Base-by-base conservation (phyloP, 2,888 invertebrate genomes). In the Anarsia innoxiella region DNA sequence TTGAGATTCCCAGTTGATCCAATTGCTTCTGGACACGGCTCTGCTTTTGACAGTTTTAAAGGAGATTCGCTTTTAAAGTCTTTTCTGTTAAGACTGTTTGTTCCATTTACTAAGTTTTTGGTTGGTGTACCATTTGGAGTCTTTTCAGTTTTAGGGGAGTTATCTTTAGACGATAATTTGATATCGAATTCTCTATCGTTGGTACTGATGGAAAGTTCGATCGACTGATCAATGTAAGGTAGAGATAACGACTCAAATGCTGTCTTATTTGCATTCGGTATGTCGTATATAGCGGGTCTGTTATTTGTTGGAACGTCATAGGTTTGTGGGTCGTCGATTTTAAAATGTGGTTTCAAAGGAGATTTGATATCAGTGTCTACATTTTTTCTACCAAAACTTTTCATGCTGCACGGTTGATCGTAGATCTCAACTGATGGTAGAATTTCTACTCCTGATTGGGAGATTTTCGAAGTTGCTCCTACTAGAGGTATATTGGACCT, bases 161-260 rank as follows among this genome's bases (percentile, higher is more conserved):
- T 67, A 1, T 80, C 79, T 69, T 80, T 82, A 1, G 80, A 70
- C 11, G 72, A 66, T 30, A 84, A 47, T 64, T 84, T 82, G 1
- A 62, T 78, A 69, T 84, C 83, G 46, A 83, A 84, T 51, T 84
- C 83, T 70, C 83, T 79, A 70, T 83, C 83, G 56, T 80, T 80
- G n/a, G 74, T 66, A 12, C 78, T 63, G 56, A 80, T 80, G 66
- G 80, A 79, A 46, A 80, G 69, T 37, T 84, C 84, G 58, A 83
- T 78, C 14, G 83, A 83, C 60, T 83, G 83, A 44, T 84, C 84
- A 43, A 84, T 84, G 41, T 75, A 84, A 29, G 84, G 84, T 27
- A 85, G 48, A 2, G 84, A 82, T 36, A 84, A 53, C 2, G 82
- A 76, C 51, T 83, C 83, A 41, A 82, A 82, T 11, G 83, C 77